Evolutionary conservation across 1,140 invertebrate genomes (phyloP), one percentile per base, ranked within the genome.

Genomic region (Tetragonula clypearis): DNA sequence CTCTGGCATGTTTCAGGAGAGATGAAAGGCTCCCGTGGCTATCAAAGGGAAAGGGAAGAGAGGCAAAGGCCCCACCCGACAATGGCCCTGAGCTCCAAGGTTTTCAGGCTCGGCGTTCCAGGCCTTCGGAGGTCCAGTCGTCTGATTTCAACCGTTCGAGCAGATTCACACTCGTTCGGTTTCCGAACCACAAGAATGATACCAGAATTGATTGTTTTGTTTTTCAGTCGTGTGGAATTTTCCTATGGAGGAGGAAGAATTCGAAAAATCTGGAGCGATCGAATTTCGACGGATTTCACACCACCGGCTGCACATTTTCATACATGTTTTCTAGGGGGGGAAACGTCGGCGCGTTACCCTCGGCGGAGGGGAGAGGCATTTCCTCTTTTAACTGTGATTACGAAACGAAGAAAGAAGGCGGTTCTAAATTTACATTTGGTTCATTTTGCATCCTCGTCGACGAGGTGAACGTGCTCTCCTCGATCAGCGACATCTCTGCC

Each of bases 51-150:
- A 74, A 84, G 82, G 82, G 85, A 79, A 68, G 79, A 86, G 81
- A 86, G 75, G 80, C 53, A 86, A 84, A 75, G 76, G 71, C 85
- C 80, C 73, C 76, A 78, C 75, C 74, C 82, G 75, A 84, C 81
- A 86, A 86, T 86, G 82, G 85, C 85, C 85, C 74, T 84, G 85
- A 86, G 75, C 82, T 69, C 56, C 85, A 83, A 86, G 80, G 80
- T 86, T 86, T 86, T 78, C 84, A 85, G 79, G 30, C 84, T 74
- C 21, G 41, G 19, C 71, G 71, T 81, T 81, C 55, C 78, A 85
- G 55, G 77, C 19, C 19, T 23, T 55, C 71, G 56, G 69, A 35
- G 71, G 60, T 66, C 62, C 82, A 84, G 76, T 72, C 76, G 56
- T 56, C 21, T 23, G 82, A 79, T 84, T 79, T 56, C 68, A 71